phyloP scores from a whole-genome alignment of 2,797 vertebrate genomes.

The Bradypodion ventrale region DNA sequence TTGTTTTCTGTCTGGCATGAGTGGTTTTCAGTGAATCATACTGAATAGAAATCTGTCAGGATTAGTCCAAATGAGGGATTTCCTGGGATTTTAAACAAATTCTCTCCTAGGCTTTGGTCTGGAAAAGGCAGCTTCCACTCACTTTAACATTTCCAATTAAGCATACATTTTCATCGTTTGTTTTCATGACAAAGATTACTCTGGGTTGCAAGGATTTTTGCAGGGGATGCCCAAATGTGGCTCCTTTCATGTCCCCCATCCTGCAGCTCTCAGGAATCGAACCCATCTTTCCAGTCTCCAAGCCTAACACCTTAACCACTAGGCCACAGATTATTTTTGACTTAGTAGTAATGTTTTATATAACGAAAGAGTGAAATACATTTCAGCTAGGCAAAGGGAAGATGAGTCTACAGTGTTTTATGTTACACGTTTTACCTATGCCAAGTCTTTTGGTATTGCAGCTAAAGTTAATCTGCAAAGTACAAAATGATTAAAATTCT shows the following conservation, averaged over 20 bases:
- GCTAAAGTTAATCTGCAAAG: neutral
- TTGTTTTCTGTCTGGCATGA: neutral
- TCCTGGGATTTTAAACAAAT: neutral
- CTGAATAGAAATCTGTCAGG: neutral
- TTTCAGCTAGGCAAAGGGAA: neutral
- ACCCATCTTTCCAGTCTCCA: too few species aligned
- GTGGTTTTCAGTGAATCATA: neutral
- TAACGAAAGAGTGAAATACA: neutral
- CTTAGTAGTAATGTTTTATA: neutral
- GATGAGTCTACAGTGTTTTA: too few species aligned
- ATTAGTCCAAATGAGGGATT: neutral
- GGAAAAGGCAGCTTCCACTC: neutral
- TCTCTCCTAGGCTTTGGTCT: neutral
- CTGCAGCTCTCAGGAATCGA: too few species aligned
- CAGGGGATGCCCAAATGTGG: too few species aligned
- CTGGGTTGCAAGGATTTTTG: too few species aligned
- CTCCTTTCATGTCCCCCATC: too few species aligned
- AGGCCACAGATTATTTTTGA: neutral
- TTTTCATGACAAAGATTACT: too few species aligned
- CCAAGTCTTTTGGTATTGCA: neutral
- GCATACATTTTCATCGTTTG: neutral
- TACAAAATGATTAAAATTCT: neutral
- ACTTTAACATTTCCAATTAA: neutral
- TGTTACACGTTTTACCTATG: too few species aligned
- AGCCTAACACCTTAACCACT: too few species aligned